Conservation (phyloP, 2,888 invertebrate genomes). For the Nomada ferruginata region DNA sequence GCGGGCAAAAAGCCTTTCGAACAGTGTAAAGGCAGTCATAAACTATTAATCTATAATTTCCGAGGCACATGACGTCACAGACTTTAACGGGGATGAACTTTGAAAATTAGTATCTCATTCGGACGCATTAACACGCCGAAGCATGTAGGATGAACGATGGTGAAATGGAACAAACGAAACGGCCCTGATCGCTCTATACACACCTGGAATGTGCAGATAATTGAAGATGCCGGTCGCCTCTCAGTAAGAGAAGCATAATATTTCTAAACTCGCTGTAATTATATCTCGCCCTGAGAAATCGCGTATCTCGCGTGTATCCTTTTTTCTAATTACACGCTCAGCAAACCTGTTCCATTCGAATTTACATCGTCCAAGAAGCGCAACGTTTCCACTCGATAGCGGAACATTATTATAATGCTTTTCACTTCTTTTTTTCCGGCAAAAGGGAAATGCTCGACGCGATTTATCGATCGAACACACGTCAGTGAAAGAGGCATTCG, state of each 20-base stretch:
- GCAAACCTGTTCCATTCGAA: conserved; percentile 49
- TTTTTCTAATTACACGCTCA: conserved; percentile 52
- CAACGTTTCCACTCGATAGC: conserved; percentile 30
- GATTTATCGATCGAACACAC: not conserved
- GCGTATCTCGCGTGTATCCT: conserved; percentile 37
- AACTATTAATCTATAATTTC: not conserved
- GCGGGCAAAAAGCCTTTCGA: no score
- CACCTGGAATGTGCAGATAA: conserved; percentile 24
- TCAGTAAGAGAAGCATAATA: conserved; percentile 48
- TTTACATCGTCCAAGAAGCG: conserved; percentile 45
- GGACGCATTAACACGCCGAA: not conserved
- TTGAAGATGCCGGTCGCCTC: conserved; percentile 49
- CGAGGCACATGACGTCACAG: not conserved
- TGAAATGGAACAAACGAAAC: conserved; percentile 34
- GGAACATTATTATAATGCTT: conserved; percentile 40
- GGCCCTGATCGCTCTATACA: conserved; percentile 14
- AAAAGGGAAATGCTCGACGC: not conserved
- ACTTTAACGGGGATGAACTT: not conserved
- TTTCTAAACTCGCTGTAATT: conserved; percentile 55
- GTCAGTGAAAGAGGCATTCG: no score
- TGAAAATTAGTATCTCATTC: conserved; percentile 6
- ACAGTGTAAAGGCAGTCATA: no score
- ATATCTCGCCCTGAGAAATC: conserved; percentile 48
- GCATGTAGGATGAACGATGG: not conserved
- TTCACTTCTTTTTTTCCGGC: conserved; percentile 23